Evolutionary conservation across 2,888 invertebrate species (phyloP), one percentile per base, ranked within the genome.

Genomic region (Litoditis marina): DNA sequence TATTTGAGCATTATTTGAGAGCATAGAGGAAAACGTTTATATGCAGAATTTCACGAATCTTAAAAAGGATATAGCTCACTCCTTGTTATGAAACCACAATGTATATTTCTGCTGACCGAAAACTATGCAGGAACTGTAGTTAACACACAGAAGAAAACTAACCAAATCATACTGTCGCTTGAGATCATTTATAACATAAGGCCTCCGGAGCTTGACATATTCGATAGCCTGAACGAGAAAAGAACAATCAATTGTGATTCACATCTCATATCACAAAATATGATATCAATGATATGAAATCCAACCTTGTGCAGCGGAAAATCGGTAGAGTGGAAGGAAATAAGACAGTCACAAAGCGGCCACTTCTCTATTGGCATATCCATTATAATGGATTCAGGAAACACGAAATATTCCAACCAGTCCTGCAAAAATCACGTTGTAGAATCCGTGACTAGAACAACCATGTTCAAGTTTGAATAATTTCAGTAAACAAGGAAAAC

Each of bases 101-200:
- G n/a, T n/a, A n/a, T n/a, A n/a, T n/a, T n/a, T n/a, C n/a, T n/a
- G n/a, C n/a, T n/a, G n/a, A n/a, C n/a, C n/a, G n/a, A n/a, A n/a
- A n/a, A n/a, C n/a, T n/a, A n/a, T n/a, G n/a, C n/a, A n/a, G n/a
- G n/a, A n/a, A n/a, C n/a, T n/a, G n/a, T n/a, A n/a, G n/a, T n/a
- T n/a, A n/a, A n/a, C n/a, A n/a, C n/a, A n/a, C n/a, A n/a, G n/a
- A n/a, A n/a, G n/a, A n/a, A n/a, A 31, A 63, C 69, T 53, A 87
- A 91, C 94, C 82, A 98, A 91, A 84, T 93, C 93, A 85, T 92
- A 96, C 85, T 99, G 98, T 91, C 94, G 92, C 81, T 93, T 92
- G 75, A 99, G 88, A 87, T 99, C 94, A 85, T 99, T 99, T 78
- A 99, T 92, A 72, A 95, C 91, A 84, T 94, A 96, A 0, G 98